Base-by-base conservation (phyloP, 2,888 invertebrate genomes). In the Petrolisthes manimaculis region DNA sequence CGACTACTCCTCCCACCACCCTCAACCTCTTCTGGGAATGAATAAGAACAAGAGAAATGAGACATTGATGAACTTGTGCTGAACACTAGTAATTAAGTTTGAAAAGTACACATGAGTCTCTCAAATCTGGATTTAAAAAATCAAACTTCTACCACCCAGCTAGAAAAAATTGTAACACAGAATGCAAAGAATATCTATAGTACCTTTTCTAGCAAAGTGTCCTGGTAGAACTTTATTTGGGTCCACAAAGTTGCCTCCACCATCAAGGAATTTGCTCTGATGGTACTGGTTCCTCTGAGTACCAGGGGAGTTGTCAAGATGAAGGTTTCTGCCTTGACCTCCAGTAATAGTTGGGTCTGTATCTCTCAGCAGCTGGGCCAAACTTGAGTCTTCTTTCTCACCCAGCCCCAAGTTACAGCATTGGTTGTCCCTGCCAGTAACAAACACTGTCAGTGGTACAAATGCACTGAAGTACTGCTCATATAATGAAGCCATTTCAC, bases 361-460 rank as follows among this genome's bases (percentile, higher is more conserved):
- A 37, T 93, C 93, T 86, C 93, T 94, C 18, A 94, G 92, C 84
- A 95, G 92, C 92, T 94, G 94, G 4, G 94, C 94, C 90, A 95
- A 92, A 92, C 94, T 94, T 12, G 94, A 94, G 86, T 92, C 82
- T 92, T 92, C n/a, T 92, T 92, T 88, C 91, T 91, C 88, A 74
- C 55, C 56, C 54, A 71, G 37, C 78, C 51, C 56, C 37, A 37
- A 1, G n/a, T 54, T 74, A 69, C 53, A 88, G 55, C 75, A 84
- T 56, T 79, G 89, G 61, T 18, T 51, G n/a, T 88, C 80, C 81
- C 88, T 37, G 37, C 37, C 37, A 37, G 37, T 37, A 37, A 37
- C 37, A 37, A 37, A 37, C 37, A 37, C 37, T 37, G 37, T 37
- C 37, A 37, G 37, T 37, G 37, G 37, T 37, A 37, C 37, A 37